Conservation (phyloP, 2,888 invertebrate species). For the Lithophane semibrunnea region DNA sequence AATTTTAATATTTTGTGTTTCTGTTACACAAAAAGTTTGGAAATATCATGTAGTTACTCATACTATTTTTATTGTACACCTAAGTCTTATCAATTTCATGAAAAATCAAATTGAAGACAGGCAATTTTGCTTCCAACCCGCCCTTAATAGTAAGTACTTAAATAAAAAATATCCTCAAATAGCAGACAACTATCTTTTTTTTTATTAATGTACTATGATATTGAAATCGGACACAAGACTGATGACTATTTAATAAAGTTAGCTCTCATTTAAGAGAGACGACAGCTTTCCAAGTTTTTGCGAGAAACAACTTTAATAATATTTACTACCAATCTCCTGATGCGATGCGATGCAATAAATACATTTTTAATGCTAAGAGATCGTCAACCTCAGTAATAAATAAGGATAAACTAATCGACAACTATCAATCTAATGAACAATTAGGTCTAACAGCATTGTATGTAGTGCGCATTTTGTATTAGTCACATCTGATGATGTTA, state of each 20-base stretch:
- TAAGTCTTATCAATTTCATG: no score
- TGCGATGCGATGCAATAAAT: constrained; percentile 34
- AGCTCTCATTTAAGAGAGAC: constrained; percentile 11
- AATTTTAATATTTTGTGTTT: no score
- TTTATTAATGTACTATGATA: not conserved
- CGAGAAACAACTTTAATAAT: constrained; percentile 11
- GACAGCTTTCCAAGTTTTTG: not conserved
- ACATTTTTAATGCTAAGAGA: constrained; percentile 52
- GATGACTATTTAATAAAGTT: not conserved
- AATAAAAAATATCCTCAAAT: not conserved
- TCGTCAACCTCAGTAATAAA: constrained; percentile 64
- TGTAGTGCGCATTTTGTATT: constrained; percentile 44
- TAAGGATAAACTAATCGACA: constrained; percentile 50
- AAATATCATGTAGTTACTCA: no score
- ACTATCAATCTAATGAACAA: constrained; percentile 62
- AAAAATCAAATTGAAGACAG: no score
- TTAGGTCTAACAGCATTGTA: constrained; percentile 47
- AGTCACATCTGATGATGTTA: constrained; percentile 55
- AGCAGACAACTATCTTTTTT: not conserved
- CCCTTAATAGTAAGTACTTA: not conserved
- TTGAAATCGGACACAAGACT: constrained; percentile 7
- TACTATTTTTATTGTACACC: no score
- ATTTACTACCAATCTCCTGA: constrained; percentile 11
- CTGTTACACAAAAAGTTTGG: no score
- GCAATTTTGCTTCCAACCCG: no score